Evolutionary conservation across 2,888 invertebrate genomes (phyloP), one percentile per base, ranked within the genome.

Genomic region (Caenorhabditis sulstoni): DNA sequence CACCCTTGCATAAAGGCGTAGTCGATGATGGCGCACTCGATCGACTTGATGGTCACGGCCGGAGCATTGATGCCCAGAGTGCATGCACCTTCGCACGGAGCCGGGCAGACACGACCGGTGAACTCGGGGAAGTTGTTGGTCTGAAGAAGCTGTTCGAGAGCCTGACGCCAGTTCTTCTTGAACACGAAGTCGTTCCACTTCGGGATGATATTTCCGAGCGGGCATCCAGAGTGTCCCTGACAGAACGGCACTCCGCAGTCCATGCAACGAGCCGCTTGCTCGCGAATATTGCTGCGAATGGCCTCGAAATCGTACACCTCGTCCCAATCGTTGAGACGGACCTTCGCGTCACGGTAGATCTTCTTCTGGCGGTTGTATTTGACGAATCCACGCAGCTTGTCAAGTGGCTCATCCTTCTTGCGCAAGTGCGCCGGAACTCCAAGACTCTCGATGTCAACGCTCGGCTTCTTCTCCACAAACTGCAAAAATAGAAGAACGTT

Each of bases 201-300:
- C 65, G 99, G 99, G 85, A 99, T 96, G 86, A 99, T 96, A 91
- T 99, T 99, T 39, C 97, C 97, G 45, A 99, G 93, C 0, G 98
- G 98, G 90, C 98, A 99, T 57, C 98, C 98, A 91, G 97, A 95
- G 45, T 93, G 93, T 44, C 95, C 95, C 91, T 96, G 96, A 90
- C 99, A 99, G 92, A 97, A 96, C 9, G 96, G 96, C n/a, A 99
- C 96, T 23, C 98, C 98, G 91, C 98, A 98, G 90, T 98, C 98
- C 98, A 98, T 98, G 90, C 98, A 99, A 73, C 92, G 91, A 0
- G 97, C 96, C 1, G 97, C 96, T 86, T 97, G 97, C 11, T 94
- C 93, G 59, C 94, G 93, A 50, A 99, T 92, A n/a, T 95, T 95
- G 58, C 91, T 90, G 8, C 95, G 94, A 9, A 98, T 95, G 85